Evolutionary conservation across 2,113 vertebrate genomes (phyloP), one percentile per base, ranked within the genome.

Genomic region (Alaudala cheleensis): DNA sequence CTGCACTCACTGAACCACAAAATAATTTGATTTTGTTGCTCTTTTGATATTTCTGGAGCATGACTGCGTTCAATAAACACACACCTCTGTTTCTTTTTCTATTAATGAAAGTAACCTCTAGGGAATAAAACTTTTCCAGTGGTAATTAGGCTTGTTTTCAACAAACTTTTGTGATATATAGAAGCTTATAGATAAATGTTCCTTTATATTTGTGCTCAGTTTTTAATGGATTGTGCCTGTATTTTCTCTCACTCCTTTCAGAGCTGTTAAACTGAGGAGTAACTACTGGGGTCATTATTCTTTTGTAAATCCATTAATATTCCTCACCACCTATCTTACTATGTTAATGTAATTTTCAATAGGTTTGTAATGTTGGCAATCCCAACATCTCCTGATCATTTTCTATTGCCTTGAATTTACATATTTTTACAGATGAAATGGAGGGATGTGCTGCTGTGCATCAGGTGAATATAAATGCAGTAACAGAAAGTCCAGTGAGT

Each of bases 31-130:
- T 60, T 78, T 80, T 90, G 29, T 72, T 94, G 34, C 39, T 88
- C 13, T 93, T 93, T 95, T 58, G 67, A 34, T 62, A 57, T 80
- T 95, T 95, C 58, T 86, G 49, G 54, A 92, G 10, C 28, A 20
- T 58, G 31, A 12, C 70, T 2, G 1, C 85, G 22, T 67, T 39
- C 50, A 85, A 64, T 53, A 92, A 81, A 20, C 47, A n/a, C 44
- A 33, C 6, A 71, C 78, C 6, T 50, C 19, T 85, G 0, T 80
- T 62, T 90, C n/a, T 86, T 95, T 92, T 91, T 67, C 28, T 20
- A 76, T 40, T 92, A 93, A 64, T 72, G 28, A 31, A 90, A 93
- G 22, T 50, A 78, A 85, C 6, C 49, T 81, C 15, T 50, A 61
- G 26, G 71, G 39, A 87, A 29, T 25, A 40, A 95, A 86, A 92